These are phyloP conservation scores for Chrysomallon squamiferum DNA, from an alignment of 1,140 invertebrate genomes.

Conservation along the genomic window DNA sequence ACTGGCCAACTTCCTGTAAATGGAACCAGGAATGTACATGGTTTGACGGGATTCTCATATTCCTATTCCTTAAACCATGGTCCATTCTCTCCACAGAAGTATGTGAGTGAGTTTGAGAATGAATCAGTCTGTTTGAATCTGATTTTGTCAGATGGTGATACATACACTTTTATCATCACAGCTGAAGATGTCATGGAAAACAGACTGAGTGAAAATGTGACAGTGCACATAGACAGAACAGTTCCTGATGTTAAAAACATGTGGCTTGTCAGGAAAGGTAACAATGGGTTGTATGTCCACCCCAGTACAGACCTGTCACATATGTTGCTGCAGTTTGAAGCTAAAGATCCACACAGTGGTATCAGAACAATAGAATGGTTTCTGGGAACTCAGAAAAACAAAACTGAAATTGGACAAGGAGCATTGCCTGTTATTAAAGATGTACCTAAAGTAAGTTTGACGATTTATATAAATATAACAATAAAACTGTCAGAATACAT, in stretches of 20 bases:
- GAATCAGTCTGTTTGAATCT: constrained; percentile 13
- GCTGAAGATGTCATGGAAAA: constrained; percentile 30
- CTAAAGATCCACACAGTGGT: constrained; percentile 32
- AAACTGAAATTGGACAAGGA: constrained; percentile 17
- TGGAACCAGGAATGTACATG: not conserved
- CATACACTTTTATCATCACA: constrained; percentile 19
- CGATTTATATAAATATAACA: no score
- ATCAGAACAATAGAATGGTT: constrained; percentile 23
- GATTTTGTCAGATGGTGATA: constrained; percentile 27
- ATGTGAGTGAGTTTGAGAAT: constrained; percentile 11
- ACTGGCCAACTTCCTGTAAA: not conserved
- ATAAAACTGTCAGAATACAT: no score
- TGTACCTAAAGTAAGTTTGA: not conserved
- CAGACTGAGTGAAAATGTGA: constrained; percentile 17
- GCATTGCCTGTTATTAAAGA: constrained; percentile 13
- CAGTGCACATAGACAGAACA: constrained; percentile 27
- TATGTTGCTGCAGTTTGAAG: constrained; percentile 26
- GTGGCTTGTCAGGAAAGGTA: constrained; percentile 22
- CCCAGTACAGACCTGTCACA: constrained; percentile 29
- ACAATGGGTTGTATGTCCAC: constrained; percentile 28
- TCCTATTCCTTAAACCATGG: not conserved
- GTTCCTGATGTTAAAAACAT: constrained; percentile 24
- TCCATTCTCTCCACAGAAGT: not conserved
- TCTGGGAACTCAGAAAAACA: constrained; percentile 16
- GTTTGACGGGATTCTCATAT: not conserved